These are phyloP conservation scores for Syrista parreyssii DNA, from an alignment of 2,888 invertebrate genomes.

Conservation along the genomic window DNA sequence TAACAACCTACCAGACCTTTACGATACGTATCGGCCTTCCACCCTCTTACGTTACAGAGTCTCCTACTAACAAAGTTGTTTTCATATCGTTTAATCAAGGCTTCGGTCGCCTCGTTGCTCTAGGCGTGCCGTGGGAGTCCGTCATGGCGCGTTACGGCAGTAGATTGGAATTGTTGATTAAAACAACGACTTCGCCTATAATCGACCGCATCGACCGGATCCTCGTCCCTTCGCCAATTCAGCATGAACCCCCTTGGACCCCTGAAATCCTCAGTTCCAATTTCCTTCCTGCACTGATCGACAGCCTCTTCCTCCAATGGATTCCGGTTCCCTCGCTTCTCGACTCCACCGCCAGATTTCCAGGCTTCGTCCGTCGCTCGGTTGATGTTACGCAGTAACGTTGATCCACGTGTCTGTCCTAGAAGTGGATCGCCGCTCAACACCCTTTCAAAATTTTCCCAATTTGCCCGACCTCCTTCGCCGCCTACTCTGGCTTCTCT, in stretches of 20 bases:
- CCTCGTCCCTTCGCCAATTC: constrained; percentile 3
- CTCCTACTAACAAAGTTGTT: constrained; percentile 39
- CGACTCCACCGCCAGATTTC: neutral
- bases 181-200: constrained; percentile 28
- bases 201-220: constrained; percentile 7
- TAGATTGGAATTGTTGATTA: constrained; percentile 35
- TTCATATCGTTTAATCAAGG: constrained; percentile 43
- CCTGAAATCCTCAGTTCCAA: neutral
- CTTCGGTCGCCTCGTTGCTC: constrained; percentile 24
- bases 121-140: constrained; percentile 10
- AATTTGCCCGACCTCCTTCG: neutral
- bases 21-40: neutral
- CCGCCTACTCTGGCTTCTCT: neutral
- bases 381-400: neutral
- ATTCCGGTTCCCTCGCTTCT: no score
- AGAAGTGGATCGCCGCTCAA: neutral
- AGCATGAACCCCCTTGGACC: constrained; percentile 1
- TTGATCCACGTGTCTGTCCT: neutral
- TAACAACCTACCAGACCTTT: neutral
- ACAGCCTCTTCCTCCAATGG: neutral
- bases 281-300: neutral
- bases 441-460: neutral
- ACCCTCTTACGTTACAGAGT: neutral
- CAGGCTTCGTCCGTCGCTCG: neutral
- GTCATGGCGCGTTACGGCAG: constrained; percentile 7